phyloP scores from a whole-genome alignment of 2,888 invertebrate species.

The Melanchra persicariae region DNA sequence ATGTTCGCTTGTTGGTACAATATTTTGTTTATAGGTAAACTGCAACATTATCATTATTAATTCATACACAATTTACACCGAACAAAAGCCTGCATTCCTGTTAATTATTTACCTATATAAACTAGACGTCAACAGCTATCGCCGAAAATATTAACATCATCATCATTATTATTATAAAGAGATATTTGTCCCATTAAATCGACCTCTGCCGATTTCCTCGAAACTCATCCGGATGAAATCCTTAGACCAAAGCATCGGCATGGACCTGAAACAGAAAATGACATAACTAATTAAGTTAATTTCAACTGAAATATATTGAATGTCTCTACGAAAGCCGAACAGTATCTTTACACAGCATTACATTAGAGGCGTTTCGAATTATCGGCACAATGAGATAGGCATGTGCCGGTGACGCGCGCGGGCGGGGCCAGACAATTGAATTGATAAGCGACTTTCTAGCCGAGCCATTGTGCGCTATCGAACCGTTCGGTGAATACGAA shows the following conservation, averaged over 20 bases:
- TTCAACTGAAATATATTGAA: neutral
- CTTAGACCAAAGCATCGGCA: neutral
- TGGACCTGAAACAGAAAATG: neutral
- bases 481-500: constrained; percentile 48
- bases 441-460: constrained; percentile 87
- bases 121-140: neutral
- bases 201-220: neutral
- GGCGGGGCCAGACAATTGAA: constrained; percentile 87
- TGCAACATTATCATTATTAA: neutral
- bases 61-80: neutral
- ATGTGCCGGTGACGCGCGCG: constrained; percentile 74
- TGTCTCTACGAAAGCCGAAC: constrained; percentile 27
- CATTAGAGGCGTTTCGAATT: constrained; percentile 74
- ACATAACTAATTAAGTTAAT: neutral
- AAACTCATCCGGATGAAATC: no score
- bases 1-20: neutral
- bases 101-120: neutral
- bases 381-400: constrained; percentile 81
- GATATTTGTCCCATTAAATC: neutral
- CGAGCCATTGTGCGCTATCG: constrained; percentile 59
- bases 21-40: neutral
- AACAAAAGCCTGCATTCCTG: neutral
- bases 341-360: constrained; percentile 50
- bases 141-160: neutral
- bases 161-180: neutral